Percentiles rank a stretch among this genome's conserved stretches.
Conservation (phyloP, 2,888 invertebrate genomes). For the Yponomeuta malinellus region DNA sequence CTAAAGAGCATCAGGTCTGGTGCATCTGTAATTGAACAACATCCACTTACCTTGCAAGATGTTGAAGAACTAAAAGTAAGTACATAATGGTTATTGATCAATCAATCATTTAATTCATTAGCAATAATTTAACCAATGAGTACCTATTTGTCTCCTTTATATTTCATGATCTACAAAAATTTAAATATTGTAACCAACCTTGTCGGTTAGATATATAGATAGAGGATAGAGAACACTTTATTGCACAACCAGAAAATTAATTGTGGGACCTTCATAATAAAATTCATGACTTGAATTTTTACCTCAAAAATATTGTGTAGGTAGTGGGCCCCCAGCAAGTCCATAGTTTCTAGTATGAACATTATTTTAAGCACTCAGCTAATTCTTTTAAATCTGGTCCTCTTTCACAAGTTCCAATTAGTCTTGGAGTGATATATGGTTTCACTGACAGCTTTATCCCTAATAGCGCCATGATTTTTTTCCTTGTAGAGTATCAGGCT, state of each 20-base stretch:
- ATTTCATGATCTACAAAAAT: neutral
- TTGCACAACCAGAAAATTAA: neutral
- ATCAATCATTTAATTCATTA: neutral
- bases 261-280: neutral
- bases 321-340: neutral
- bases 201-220: too few species aligned
- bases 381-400: too few species aligned
- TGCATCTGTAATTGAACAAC: conserved; percentile 78
- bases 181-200: neutral
- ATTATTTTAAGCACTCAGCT: too few species aligned
- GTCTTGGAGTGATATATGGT: too few species aligned
- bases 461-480: too few species aligned
- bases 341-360: neutral
- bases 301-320: neutral
- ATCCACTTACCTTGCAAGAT: conserved; percentile 72
- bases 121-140: neutral
- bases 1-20: conserved; percentile 82
- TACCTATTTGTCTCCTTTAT: neutral
- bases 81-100: conserved; percentile 5
- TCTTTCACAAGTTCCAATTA: too few species aligned
- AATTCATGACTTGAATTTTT: too few species aligned
- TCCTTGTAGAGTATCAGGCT: too few species aligned
- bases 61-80: conserved; percentile 74
- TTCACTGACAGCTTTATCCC: too few species aligned
- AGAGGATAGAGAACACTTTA: too few species aligned